Conservation (phyloP, 2,888 invertebrate genomes). For the Flabesymbios commensalis region DNA sequence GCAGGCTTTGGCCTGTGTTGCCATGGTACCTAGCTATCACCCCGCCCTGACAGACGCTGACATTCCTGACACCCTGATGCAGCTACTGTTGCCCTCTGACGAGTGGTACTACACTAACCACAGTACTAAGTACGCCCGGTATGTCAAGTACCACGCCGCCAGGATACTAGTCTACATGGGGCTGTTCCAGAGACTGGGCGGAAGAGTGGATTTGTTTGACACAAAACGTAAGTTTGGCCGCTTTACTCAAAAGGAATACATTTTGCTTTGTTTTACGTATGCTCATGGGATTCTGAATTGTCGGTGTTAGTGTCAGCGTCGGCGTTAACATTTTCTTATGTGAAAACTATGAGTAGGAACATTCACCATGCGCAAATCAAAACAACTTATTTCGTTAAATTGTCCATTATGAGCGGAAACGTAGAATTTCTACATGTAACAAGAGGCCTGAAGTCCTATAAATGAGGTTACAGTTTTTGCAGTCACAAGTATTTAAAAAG, state of each 20-base stretch:
- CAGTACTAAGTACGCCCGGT: slow-evolving; percentile 69
- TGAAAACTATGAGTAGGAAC: too few relatives aligned
- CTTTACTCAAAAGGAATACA: not conserved
- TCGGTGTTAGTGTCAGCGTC: too few relatives aligned
- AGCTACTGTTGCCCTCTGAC: slow-evolving; percentile 70
- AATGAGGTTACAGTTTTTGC: too few relatives aligned
- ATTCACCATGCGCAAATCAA: too few relatives aligned
- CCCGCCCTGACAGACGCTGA: slow-evolving; percentile 66
- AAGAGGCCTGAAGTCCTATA: too few relatives aligned
- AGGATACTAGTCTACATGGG: slow-evolving; percentile 70
- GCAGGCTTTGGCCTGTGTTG: slow-evolving; percentile 68
- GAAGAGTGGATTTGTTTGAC: slow-evolving; percentile 68
- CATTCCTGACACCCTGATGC: slow-evolving; percentile 68
- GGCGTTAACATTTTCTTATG: too few relatives aligned
- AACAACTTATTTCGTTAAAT: too few relatives aligned
- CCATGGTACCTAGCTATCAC: slow-evolving; percentile 67
- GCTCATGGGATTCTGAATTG: too few relatives aligned
- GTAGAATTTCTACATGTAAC: too few relatives aligned
- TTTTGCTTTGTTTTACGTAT: not conserved
- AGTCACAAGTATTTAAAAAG: too few relatives aligned
- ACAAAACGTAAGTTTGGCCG: slow-evolving; percentile 61
- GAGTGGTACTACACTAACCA: slow-evolving; percentile 74
- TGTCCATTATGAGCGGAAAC: too few relatives aligned
- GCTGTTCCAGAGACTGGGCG: slow-evolving; percentile 68
- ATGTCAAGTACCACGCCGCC: slow-evolving; percentile 71